Evolutionary conservation across 2,888 invertebrate genomes (phyloP), one percentile per base, ranked within the genome.

Genomic region (Sesia bembeciformis): DNA sequence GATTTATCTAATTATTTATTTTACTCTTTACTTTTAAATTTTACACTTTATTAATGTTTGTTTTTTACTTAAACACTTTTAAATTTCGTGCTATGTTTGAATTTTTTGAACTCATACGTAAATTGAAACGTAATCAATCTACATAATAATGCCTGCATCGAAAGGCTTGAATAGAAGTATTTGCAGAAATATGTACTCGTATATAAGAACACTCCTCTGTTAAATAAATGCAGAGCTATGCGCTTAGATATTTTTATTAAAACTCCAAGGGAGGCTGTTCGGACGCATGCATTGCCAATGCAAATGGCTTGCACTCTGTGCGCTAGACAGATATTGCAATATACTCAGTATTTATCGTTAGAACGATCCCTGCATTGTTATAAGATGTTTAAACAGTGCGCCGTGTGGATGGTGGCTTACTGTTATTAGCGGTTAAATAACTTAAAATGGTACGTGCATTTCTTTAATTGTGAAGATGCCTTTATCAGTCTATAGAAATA

Each of bases 231-330:
- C 76, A 58, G 64, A 60, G 72, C 72, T 70, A 71, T 70, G 62
- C 62, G 71, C 72, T 79, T 75, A 84, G 79, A 85, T 85, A 84
- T 85, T 88, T 85, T 85, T 88, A 87, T 88, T 85, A 88, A 88
- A 50, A 86, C 87, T 85, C 84, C 81, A 66, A 63, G 62, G 63
- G 78, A 81, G 85, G 83, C 85, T 74, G 82, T 82, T 80, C 76
- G 74, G 70, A 74, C 72, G 78, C 81, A 75, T 79, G 76, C 71
- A 74, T 73, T 75, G 73, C 81, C 76, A 68, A 86, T 87, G 84
- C 84, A 87, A 86, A 88, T 84, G 82, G 74, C 62, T 68, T 76
- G 78, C 79, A 77, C 73, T 79, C 71, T 69, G 72, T 70, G 67
- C 66, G 61, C 70, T 65, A 67, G 83, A 83, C 84, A 82, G 84